Evolutionary conservation across 2,797 vertebrate species (phyloP), one percentile per base, ranked within the genome.

Genomic region (Pampus argenteus): DNA sequence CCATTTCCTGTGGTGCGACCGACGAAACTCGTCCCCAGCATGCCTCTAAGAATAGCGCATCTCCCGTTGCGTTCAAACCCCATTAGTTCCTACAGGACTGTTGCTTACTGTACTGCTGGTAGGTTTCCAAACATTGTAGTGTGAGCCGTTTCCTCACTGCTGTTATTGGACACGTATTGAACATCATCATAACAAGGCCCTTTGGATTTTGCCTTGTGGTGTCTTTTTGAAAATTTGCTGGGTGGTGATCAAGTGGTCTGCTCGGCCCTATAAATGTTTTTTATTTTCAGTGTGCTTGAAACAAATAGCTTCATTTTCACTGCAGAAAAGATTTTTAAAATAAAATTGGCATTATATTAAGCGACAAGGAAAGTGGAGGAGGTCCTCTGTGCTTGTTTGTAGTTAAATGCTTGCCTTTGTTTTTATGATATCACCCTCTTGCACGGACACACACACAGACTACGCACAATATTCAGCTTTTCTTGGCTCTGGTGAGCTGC

Each of bases 1-100:
- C 86, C 73, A 90, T 91, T 93, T 93, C 92, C 92, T 92, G 89
- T 91, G 72, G 84, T 72, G 71, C 77, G 83, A 83, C 63, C 52
- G 22, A 64, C 74, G 85, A 75, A 83, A 78, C 79, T 79, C 61
- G 55, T 75, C 74, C 70, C 81, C 69, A 66, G 56, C 71, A 54
- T 67, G 71, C 55, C 65, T 83, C 83, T 69, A 77, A 85, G 73
- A 88, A 86, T 87, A 85, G 76, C 49, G 1, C 47, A 26, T 76
- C 52, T 75, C 56, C 66, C 54, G 22, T 60, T 54, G 67, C 58
- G 14, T 63, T 80, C 61, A 47, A 73, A 34, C 42, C 44, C 40
- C n/a, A n/a, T 51, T 47, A 0, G 22, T 45, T 71, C 51, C 60
- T 66, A 11, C 17, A 20, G 42, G 9, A 22, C 2, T 62, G 70